Percentiles rank a stretch among this genome's conserved stretches.
phyloP scores from a whole-genome alignment of 2,797 vertebrate species.

The Spea hammondii region DNA sequence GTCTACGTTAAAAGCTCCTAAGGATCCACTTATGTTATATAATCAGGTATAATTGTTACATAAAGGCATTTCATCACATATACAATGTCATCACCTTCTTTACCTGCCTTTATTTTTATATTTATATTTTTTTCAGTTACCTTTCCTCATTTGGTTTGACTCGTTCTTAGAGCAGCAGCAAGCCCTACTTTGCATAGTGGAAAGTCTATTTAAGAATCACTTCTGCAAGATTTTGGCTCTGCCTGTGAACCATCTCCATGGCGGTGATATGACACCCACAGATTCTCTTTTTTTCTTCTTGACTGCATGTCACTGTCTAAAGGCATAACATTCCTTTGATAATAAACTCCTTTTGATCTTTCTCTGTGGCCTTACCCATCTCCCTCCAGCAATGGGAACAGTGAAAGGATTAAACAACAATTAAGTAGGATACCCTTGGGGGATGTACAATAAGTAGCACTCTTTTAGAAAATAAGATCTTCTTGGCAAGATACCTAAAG shows the following conservation, averaged over 20 bases:
- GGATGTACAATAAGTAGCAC: constrained; percentile 5
- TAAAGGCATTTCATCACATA: not conserved
- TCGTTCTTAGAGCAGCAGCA: not conserved
- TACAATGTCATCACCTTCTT: not conserved
- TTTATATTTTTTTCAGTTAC: not conserved
- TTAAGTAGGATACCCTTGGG: constrained; percentile 25
- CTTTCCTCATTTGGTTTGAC: not conserved
- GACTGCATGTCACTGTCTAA: constrained; percentile 13
- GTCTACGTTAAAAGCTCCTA: too few relatives aligned
- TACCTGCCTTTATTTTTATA: not conserved
- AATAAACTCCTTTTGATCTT: constrained; percentile 40
- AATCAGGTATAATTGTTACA: not conserved
- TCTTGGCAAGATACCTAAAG: constrained; percentile 1
- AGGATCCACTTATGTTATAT: too few relatives aligned
- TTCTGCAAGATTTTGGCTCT: not conserved
- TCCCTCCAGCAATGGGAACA: constrained; percentile 11
- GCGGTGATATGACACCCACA: constrained; percentile 17
- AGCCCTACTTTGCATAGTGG: not conserved
- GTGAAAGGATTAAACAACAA: constrained; percentile 30
- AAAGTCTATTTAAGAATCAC: not conserved
- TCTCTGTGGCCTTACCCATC: constrained; percentile 25
- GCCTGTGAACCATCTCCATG: not conserved
- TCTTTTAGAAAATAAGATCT: constrained; percentile 10
- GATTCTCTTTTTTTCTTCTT: constrained; percentile 4
- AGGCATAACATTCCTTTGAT: constrained; percentile 18